Conservation (phyloP, 2,888 invertebrate species). For the Schizotus pectinicornis region DNA sequence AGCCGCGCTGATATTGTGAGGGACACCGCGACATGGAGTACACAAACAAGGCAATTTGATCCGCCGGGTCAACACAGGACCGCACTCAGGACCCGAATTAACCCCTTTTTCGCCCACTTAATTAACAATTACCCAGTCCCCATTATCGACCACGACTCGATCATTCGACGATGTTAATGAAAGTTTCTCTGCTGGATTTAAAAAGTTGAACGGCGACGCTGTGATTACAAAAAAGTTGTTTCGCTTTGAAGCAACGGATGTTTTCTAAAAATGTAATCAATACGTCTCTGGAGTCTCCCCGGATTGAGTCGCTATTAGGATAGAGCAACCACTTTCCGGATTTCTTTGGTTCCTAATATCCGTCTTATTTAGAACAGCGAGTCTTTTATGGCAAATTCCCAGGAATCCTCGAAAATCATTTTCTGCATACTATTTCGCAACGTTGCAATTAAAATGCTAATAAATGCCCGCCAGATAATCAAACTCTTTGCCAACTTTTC, state of each 20-base stretch:
- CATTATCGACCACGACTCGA: too few species aligned
- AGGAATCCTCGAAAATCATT: too few species aligned
- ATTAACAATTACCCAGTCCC: too few species aligned
- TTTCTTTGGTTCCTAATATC: slow-evolving; percentile 40
- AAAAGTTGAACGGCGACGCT: too few species aligned
- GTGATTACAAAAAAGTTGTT: neutral
- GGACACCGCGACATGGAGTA: slow-evolving; percentile 51
- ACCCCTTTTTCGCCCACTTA: neutral
- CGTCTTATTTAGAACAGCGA: slow-evolving; percentile 29
- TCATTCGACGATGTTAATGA: neutral
- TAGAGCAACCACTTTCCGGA: slow-evolving; percentile 35
- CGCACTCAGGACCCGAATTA: slow-evolving; percentile 21
- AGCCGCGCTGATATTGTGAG: slow-evolving; percentile 52
- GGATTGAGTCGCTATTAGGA: slow-evolving; percentile 38
- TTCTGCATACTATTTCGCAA: too few species aligned
- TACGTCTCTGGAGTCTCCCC: slow-evolving; percentile 23
- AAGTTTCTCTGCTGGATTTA: neutral
- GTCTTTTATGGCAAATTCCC: neutral
- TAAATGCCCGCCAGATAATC: too few species aligned
- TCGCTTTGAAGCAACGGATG: neutral
- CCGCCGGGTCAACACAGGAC: slow-evolving; percentile 41
- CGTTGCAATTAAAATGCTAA: too few species aligned
- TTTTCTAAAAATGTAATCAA: neutral
- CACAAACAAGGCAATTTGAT: slow-evolving; percentile 56
- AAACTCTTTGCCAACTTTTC: too few species aligned